These are phyloP conservation scores for Porites rus DNA, from an alignment of 92 coral and sea anemone species.

Conservation along the genomic window DNA sequence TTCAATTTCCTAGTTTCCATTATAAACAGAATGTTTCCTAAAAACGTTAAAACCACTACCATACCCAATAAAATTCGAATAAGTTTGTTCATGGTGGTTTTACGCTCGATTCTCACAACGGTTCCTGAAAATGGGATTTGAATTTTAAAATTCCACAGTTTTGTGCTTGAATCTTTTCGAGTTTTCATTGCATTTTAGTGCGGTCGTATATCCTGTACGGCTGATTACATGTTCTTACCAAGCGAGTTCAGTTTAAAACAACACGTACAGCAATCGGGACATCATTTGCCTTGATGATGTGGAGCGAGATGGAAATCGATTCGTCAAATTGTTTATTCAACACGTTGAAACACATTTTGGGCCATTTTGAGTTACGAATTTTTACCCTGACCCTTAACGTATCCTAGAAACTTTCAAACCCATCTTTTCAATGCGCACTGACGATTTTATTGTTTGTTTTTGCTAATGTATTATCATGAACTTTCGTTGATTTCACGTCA, in stretches of 20 bases:
- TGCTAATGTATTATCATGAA: not conserved
- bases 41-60: conserved; percentile 51
- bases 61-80: conserved; percentile 35
- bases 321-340: not conserved
- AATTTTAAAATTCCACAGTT: conserved; percentile 3
- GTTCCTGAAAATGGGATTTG: conserved; percentile 7
- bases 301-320: not conserved
- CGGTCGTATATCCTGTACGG: not conserved
- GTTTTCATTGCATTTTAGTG: not conserved
- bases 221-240: not conserved
- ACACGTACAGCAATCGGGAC: not conserved
- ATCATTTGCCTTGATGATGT: conserved; percentile 13
- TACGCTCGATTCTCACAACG: conserved; percentile 1
- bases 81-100: not conserved
- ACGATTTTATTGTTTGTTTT: not conserved
- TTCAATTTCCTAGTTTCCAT: conserved; percentile 54
- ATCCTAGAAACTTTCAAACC: conserved; percentile 8
- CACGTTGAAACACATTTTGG: not conserved
- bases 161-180: not conserved
- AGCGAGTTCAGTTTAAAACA: not conserved
- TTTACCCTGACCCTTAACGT: not conserved
- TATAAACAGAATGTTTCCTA: conserved; percentile 63
- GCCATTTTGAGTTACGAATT: not conserved
- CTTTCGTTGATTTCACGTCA: not conserved
- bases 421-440: not conserved